Conservation (phyloP, 2,113 vertebrate genomes). For the Vulpes lagopus region DNA sequence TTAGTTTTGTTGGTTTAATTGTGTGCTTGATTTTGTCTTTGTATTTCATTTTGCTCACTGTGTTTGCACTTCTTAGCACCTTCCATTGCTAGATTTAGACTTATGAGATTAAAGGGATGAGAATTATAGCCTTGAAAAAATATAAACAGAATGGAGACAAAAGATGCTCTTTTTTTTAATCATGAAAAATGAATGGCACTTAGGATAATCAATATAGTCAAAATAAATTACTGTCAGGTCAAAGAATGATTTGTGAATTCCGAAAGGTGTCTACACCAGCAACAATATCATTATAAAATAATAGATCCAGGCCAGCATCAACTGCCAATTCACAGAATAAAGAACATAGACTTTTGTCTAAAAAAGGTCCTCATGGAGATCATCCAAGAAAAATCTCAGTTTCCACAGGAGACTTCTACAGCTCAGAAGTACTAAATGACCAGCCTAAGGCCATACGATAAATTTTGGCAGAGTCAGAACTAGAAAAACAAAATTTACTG, state of each 20-base stretch:
- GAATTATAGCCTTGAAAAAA: conserved; percentile 2
- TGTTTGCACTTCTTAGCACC: conserved; percentile 18
- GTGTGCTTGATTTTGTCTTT: background rate
- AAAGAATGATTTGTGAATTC: conserved; percentile 44
- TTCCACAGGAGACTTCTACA: background rate
- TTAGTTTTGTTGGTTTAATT: background rate
- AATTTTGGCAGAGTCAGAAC: background rate
- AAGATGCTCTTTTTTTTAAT: background rate
- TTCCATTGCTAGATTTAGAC: background rate
- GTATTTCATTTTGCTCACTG: background rate
- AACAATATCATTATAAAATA: conserved; percentile 41
- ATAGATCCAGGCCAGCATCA: background rate
- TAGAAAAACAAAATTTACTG: background rate
- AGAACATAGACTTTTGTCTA: background rate
- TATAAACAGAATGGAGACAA: background rate
- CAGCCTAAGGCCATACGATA: background rate
- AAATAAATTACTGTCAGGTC: conserved; percentile 43
- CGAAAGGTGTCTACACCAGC: background rate
- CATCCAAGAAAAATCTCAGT: background rate
- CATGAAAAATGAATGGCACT: conserved; percentile 19
- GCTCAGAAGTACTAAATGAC: background rate
- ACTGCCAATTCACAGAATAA: background rate
- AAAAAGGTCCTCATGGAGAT: background rate
- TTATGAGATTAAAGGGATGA: background rate
- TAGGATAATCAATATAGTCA: background rate